Conservation (phyloP, 2,797 vertebrate genomes). For the Cheirogaleus major region DNA sequence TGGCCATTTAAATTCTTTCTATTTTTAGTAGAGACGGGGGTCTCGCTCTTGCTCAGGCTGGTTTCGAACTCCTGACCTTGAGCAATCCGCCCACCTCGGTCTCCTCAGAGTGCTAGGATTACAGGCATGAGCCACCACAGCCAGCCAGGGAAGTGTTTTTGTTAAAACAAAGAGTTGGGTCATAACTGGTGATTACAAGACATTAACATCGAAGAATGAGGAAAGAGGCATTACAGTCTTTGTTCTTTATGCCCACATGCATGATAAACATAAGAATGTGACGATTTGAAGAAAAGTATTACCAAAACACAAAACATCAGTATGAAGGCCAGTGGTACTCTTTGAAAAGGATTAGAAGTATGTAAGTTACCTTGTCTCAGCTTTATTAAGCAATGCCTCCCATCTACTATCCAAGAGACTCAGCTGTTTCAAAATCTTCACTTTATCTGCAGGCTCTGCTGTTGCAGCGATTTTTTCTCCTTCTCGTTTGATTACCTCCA, state of each 20-base stretch:
- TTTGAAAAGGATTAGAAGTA: not conserved
- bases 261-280: not conserved
- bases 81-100: no score
- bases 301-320: not conserved
- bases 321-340: not conserved
- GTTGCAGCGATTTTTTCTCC: conserved; percentile 95
- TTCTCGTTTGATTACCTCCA: conserved; percentile 96
- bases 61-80: no score
- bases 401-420: conserved; percentile 94
- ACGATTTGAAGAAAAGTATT: not conserved
- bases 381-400: conserved; percentile 94
- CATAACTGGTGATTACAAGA: not conserved
- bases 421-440: conserved; percentile 95
- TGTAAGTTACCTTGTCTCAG: conserved; percentile 92
- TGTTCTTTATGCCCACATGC: not conserved
- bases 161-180: not conserved
- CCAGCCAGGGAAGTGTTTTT: not conserved
- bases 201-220: not conserved
- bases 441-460: conserved; percentile 94
- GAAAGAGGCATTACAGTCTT: not conserved
- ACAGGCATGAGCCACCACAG: no score
- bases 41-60: no score
- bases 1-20: no score
- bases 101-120: no score
- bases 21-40: no score